A percentile compares a stretch with the other conserved stretches of the same genome.
Conservation (phyloP, 2,888 invertebrate genomes). For the Rapana venosa region DNA sequence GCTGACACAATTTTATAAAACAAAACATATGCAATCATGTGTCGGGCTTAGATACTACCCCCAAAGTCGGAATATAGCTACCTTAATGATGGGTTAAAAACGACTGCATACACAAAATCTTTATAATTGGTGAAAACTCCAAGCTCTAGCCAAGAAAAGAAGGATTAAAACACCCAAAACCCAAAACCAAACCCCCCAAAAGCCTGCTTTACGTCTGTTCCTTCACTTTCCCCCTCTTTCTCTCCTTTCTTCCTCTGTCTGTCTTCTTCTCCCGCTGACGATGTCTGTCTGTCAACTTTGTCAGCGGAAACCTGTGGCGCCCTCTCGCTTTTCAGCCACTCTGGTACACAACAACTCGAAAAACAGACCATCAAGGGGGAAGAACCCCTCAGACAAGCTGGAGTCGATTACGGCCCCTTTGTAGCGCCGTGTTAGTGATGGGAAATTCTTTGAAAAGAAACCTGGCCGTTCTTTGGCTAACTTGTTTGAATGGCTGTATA, state of each 20-base stretch:
- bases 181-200: too few relatives aligned
- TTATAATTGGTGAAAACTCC: too few relatives aligned
- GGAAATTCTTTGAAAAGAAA: background rate
- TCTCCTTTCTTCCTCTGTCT: background rate
- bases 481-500: too few relatives aligned
- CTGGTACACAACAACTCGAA: constrained; percentile 30
- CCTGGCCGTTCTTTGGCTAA: background rate
- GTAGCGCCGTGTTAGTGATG: constrained; percentile 25
- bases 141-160: too few relatives aligned
- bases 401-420: constrained; percentile 30
- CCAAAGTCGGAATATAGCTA: too few relatives aligned
- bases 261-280: background rate
- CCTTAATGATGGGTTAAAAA: too few relatives aligned
- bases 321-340: constrained; percentile 22
- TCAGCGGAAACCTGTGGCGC: background rate
- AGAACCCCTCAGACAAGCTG: background rate
- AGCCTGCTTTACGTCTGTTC: background rate
- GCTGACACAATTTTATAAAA: too few relatives aligned
- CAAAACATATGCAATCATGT: too few relatives aligned
- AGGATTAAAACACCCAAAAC: too few relatives aligned
- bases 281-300: constrained; percentile 20
- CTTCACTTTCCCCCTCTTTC: background rate
- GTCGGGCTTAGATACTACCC: too few relatives aligned
- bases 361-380: constrained; percentile 29
- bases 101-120: too few relatives aligned